A percentile compares a stretch with the other conserved stretches of the same genome.
These are phyloP conservation scores for Caenorhabditis tropicalis DNA, from an alignment of 1,140 invertebrate species.

Conservation along the genomic window DNA sequence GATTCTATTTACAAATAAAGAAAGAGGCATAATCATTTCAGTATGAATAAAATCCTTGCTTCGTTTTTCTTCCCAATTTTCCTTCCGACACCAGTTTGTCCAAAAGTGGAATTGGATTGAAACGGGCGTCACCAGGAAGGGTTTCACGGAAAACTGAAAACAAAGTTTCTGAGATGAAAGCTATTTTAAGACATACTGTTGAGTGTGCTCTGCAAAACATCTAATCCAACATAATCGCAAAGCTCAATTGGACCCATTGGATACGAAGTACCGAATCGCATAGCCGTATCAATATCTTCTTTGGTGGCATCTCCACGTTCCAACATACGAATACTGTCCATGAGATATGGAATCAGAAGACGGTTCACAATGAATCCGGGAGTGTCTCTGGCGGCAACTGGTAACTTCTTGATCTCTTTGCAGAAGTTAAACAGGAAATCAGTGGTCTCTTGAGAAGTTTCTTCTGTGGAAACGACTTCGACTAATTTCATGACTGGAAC, in stretches of 20 bases:
- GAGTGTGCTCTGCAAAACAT: slow-evolving; percentile 77
- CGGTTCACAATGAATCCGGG: slow-evolving; percentile 87
- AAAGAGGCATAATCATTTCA: background rate
- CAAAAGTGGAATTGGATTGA: slow-evolving; percentile 78
- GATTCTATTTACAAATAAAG: background rate
- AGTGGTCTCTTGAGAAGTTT: slow-evolving; percentile 82
- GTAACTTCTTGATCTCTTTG: slow-evolving; percentile 81
- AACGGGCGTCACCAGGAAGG: slow-evolving; percentile 81
- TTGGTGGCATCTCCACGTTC: slow-evolving; percentile 79
- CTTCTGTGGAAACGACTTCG: slow-evolving; percentile 69
- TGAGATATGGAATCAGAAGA: slow-evolving; percentile 81
- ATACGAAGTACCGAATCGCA: slow-evolving; percentile 76
- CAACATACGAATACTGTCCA: slow-evolving; percentile 80
- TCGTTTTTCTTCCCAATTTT: slow-evolving; percentile 83
- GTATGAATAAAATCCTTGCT: slow-evolving; percentile 79
- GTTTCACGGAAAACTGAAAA: slow-evolving; percentile 81
- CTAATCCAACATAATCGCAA: slow-evolving; percentile 75
- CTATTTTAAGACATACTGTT: slow-evolving; percentile 73
- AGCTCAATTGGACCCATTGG: slow-evolving; percentile 77
- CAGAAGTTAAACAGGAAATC: slow-evolving; percentile 80
- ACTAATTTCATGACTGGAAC: slow-evolving; percentile 89
- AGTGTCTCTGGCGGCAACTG: slow-evolving; percentile 83
- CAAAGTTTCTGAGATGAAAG: background rate
- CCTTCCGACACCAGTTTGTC: slow-evolving; percentile 82
- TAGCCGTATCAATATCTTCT: slow-evolving; percentile 75